phyloP scores from a whole-genome alignment of 2,797 vertebrate species.

The Phrynocephalus forsythii region DNA sequence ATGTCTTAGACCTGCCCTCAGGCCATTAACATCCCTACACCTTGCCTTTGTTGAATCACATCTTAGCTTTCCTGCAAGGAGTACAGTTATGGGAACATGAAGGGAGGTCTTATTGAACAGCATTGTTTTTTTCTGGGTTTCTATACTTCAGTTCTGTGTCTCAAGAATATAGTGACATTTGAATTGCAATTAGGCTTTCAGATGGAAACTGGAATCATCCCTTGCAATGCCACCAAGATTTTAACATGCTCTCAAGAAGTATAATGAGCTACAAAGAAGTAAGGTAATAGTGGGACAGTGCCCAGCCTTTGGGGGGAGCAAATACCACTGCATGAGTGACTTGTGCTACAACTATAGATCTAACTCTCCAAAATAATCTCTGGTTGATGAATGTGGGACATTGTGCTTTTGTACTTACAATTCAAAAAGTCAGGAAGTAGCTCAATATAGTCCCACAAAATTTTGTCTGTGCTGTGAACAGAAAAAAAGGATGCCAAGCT shows the following conservation, averaged over 20 bases:
- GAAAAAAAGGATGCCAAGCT: too few relatives aligned
- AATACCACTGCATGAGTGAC: neutral
- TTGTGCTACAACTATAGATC: too few relatives aligned
- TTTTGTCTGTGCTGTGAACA: too few relatives aligned
- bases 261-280: neutral
- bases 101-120: neutral
- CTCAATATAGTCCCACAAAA: too few relatives aligned
- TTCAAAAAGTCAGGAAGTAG: too few relatives aligned
- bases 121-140: neutral
- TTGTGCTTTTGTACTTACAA: too few relatives aligned
- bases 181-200: neutral
- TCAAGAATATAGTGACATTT: neutral
- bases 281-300: neutral
- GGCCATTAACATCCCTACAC: too few relatives aligned
- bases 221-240: neutral
- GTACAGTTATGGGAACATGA: neutral
- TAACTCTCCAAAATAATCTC: too few relatives aligned
- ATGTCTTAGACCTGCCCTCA: too few relatives aligned
- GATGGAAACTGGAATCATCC: neutral
- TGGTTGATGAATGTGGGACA: too few relatives aligned
- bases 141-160: neutral
- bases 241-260: neutral
- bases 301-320: neutral
- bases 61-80: neutral
- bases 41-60: neutral